Evolutionary conservation across 1,140 invertebrate species (phyloP).

Genomic region (Cydia amplana): DNA sequence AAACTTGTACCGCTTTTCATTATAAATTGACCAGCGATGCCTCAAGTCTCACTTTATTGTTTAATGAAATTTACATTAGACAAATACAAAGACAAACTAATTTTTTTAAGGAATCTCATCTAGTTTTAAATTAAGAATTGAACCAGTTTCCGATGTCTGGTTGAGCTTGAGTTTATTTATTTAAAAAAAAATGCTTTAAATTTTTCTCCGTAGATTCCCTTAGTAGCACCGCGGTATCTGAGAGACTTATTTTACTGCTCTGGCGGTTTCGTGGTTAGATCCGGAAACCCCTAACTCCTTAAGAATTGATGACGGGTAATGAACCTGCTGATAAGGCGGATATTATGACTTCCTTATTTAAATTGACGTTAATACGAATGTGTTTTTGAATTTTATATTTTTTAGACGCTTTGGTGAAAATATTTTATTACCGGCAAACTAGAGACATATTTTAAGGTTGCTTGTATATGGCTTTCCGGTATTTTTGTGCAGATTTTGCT

Average conservation of each 20-base stretch:
- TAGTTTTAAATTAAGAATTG: too few species aligned
- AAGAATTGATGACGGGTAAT: not conserved
- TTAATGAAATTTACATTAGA: too few species aligned
- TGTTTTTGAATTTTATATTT: too few species aligned
- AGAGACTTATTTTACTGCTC: not conserved
- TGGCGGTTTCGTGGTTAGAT: not conserved
- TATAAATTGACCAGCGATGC: not conserved
- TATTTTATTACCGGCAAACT: not conserved
- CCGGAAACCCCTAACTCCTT: not conserved
- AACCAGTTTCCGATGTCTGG: too few species aligned
- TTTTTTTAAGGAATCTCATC: too few species aligned
- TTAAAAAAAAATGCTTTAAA: too few species aligned
- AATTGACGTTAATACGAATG: not conserved
- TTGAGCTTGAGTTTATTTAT: too few species aligned
- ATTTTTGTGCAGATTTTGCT: not conserved
- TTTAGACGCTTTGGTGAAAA: not conserved
- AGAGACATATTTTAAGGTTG: too few species aligned
- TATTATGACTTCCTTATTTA: not conserved
- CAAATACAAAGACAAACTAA: too few species aligned
- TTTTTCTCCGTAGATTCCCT: not conserved
- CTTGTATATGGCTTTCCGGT: too few species aligned
- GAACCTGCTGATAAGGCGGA: not conserved
- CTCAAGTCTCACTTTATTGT: too few species aligned
- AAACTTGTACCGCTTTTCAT: too few species aligned
- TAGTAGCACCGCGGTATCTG: constrained; percentile 1